Evolutionary conservation across 2,888 invertebrate genomes (phyloP), one percentile per base, ranked within the genome.

Genomic region (Lumbricus terrestris): DNA sequence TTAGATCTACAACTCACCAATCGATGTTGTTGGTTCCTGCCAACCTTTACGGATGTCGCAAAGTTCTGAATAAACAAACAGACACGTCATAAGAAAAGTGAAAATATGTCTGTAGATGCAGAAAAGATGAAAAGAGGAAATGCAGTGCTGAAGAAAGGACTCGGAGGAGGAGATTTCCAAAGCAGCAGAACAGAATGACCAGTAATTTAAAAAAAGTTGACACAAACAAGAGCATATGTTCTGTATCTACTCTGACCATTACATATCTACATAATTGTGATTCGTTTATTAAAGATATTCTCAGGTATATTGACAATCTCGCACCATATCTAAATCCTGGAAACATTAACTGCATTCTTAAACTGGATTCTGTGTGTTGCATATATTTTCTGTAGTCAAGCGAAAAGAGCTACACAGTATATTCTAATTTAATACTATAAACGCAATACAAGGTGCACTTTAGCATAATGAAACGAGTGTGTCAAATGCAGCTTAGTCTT

Each of bases 31-130:
- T 34, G 90, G 40, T 85, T 82, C 69, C 29, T 90, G 89, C 89
- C 90, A 90, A 37, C 89, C 89, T 35, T 90, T 89, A n/a, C 35
- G 35, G 33, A 83, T 85, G 15, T 11, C 37, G 85, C 90, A 90
- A 33, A 89, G 35, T n/a, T 89, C 90, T 90, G 47, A 89, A 38
- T 85, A 33, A 89, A 88, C 89, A 13, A 89, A 88, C 82, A 35
- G 38, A 38, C 88, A 4, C 11, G 4, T 29, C 8, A 47, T 47
- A 47, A 47, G 47, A 47, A 47, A 69, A 69, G 69, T 29, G 69
- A n/a, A 69, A 69, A 69, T n/a, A n/a, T 69, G 29, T 69, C 29
- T n/a, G 23, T 54, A 54, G 54, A 16, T 13, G 69, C 8, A n/a
- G n/a, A n/a, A 69, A 29, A 6, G 69, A n/a, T 29, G 8, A 29